Conservation (phyloP, 37 sponge, comb jelly and placozoan species). For the Aphrocallistes beatrix region DNA sequence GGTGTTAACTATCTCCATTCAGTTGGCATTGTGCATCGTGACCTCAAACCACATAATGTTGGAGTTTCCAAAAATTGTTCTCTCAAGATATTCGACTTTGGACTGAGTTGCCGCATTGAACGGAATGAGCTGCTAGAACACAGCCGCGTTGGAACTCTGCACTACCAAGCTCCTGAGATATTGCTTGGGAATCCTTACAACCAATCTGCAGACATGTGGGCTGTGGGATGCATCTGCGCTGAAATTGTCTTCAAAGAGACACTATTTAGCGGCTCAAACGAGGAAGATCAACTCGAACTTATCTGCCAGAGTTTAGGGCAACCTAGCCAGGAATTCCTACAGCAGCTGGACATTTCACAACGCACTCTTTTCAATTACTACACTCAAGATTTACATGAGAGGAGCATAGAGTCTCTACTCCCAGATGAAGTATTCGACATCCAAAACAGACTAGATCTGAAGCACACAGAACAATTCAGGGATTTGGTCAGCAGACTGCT, state of each 20-base stretch:
- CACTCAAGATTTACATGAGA: background rate
- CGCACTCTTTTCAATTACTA: background rate
- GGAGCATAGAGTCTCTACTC: background rate
- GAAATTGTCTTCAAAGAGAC: background rate
- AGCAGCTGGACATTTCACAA: background rate
- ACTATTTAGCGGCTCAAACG: background rate
- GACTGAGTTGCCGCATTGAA: background rate
- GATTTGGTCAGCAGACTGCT: background rate
- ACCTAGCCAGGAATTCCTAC: background rate
- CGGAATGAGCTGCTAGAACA: background rate
- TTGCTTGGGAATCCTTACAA: background rate
- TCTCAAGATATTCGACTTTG: background rate
- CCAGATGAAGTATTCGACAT: background rate
- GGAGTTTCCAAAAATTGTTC: background rate
- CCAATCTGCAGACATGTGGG: slow-evolving; percentile 2
- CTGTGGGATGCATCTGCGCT: background rate
- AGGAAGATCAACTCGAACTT: background rate
- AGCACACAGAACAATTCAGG: background rate
- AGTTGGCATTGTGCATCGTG: background rate
- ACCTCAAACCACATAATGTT: background rate
- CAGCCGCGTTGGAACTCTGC: background rate
- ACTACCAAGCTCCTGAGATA: background rate
- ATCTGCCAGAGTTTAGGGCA: background rate
- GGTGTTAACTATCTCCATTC: background rate
- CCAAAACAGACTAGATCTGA: background rate